Evolutionary conservation across 2,888 invertebrate species (phyloP).

Genomic region (Oegoconia quadripuncta): DNA sequence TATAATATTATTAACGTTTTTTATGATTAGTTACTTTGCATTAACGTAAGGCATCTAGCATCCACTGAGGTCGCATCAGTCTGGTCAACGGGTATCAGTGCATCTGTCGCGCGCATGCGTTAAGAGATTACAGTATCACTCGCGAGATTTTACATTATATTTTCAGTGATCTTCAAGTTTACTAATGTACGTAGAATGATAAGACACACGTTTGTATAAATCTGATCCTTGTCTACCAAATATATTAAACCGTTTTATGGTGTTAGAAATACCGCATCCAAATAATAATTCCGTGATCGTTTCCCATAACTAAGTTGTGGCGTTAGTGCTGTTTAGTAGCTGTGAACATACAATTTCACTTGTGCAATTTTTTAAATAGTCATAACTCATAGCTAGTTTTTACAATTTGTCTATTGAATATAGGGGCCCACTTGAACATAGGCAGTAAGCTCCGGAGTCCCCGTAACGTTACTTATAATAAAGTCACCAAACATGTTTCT

Average conservation of each 20-base stretch:
- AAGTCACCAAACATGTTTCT: slow-evolving; percentile 68
- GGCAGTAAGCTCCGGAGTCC: slow-evolving; percentile 60
- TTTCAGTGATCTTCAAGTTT: slow-evolving; percentile 67
- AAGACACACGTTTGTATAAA: slow-evolving; percentile 64
- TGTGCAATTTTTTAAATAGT: slow-evolving; percentile 78
- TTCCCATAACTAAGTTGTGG: slow-evolving; percentile 52
- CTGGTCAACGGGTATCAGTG: slow-evolving; percentile 52
- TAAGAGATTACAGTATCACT: slow-evolving; percentile 78
- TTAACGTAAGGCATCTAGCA: slow-evolving; percentile 75
- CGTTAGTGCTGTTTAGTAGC: slow-evolving; percentile 68
- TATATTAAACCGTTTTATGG: slow-evolving; percentile 46
- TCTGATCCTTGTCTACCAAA: slow-evolving; percentile 66
- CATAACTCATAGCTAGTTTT: slow-evolving; percentile 77
- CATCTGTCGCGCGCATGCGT: slow-evolving; percentile 13
- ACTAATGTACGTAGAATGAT: slow-evolving; percentile 68
- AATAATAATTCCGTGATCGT: slow-evolving; percentile 54
- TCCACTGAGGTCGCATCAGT: slow-evolving; percentile 69
- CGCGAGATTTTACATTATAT: slow-evolving; percentile 65
- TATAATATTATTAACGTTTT: slow-evolving; percentile 73
- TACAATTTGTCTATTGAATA: slow-evolving; percentile 75
- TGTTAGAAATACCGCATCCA: slow-evolving; percentile 48
- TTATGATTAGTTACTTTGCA: slow-evolving; percentile 73
- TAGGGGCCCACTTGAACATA: slow-evolving; percentile 72
- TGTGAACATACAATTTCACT: slow-evolving; percentile 77
- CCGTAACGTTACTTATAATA: slow-evolving; percentile 39